A percentile compares a stretch with the other conserved stretches of the same genome.
phyloP scores from a whole-genome alignment of 2,888 invertebrate genomes.

The Ferrisia virgata region DNA sequence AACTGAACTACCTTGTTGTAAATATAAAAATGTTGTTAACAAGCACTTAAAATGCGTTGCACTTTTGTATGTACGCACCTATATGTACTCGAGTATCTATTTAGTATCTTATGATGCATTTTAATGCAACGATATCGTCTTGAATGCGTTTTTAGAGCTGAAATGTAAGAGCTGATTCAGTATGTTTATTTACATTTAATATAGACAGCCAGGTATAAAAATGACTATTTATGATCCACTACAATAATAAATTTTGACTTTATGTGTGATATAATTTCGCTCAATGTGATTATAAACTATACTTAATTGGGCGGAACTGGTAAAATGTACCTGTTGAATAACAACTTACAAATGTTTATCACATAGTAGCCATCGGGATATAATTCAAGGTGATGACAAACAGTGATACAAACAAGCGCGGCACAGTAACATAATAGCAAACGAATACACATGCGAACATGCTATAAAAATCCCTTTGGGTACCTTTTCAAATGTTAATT shows the following conservation, averaged over 20 bases:
- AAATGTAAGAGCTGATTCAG: neutral
- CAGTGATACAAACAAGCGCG: slow-evolving; percentile 17
- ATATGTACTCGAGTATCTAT: too few species aligned
- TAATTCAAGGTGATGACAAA: slow-evolving; percentile 17
- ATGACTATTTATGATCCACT: neutral
- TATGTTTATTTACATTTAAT: neutral
- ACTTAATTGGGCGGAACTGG: neutral
- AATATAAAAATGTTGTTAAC: neutral
- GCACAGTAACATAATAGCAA: neutral
- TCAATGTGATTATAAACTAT: slow-evolving; percentile 9
- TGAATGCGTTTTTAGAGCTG: neutral
- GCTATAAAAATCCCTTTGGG: neutral
- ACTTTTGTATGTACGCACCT: neutral
- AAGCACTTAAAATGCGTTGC: neutral
- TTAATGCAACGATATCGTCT: neutral
- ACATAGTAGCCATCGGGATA: slow-evolving; percentile 14
- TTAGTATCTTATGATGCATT: neutral
- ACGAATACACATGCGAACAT: slow-evolving; percentile 9
- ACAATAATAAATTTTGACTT: neutral
- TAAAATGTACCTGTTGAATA: neutral
- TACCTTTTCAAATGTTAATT: neutral
- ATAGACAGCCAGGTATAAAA: neutral
- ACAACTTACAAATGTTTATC: neutral
- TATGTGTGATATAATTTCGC: slow-evolving; percentile 5
- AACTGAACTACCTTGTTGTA: neutral